A percentile compares a stretch with the other conserved stretches of the same genome.
Evolutionary conservation across 92 coral and sea anemone genomes (phyloP).

Genomic region (Palythoa grandis): DNA sequence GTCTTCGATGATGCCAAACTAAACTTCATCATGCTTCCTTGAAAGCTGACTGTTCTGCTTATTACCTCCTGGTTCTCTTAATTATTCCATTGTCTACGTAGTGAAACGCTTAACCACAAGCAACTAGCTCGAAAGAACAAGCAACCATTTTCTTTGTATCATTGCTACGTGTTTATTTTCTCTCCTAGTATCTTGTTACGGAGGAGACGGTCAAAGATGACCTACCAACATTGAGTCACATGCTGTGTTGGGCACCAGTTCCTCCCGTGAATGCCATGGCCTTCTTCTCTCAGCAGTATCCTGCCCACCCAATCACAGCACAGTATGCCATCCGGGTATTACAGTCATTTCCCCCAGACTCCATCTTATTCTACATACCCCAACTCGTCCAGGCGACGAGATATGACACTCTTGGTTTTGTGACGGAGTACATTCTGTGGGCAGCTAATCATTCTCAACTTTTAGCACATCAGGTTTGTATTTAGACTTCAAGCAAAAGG

Average conservation of each 20-base stretch:
- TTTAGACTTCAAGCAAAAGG: not conserved
- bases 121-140: too few relatives aligned
- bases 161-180: not conserved
- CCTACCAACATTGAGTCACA: slow-evolving; percentile 88
- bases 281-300: slow-evolving; percentile 96
- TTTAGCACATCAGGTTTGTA: slow-evolving; percentile 94
- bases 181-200: slow-evolving; percentile 82
- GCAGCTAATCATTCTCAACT: slow-evolving; percentile 96
- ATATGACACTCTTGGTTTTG: slow-evolving; percentile 95
- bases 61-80: too few relatives aligned
- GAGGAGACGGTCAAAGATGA: slow-evolving; percentile 84
- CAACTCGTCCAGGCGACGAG: slow-evolving; percentile 96
- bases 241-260: slow-evolving; percentile 96
- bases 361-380: slow-evolving; percentile 92
- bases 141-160: too few relatives aligned
- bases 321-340: slow-evolving; percentile 98
- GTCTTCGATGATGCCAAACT: too few relatives aligned
- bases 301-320: slow-evolving; percentile 93
- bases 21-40: too few relatives aligned
- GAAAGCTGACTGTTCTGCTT: too few relatives aligned
- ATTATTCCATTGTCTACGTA: too few relatives aligned
- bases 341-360: slow-evolving; percentile 97
- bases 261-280: slow-evolving; percentile 98
- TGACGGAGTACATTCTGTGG: slow-evolving; percentile 95
- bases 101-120: too few relatives aligned